Evolutionary conservation across 2,113 vertebrate species (phyloP).

Genomic region (Onychostruthus taczanowskii): DNA sequence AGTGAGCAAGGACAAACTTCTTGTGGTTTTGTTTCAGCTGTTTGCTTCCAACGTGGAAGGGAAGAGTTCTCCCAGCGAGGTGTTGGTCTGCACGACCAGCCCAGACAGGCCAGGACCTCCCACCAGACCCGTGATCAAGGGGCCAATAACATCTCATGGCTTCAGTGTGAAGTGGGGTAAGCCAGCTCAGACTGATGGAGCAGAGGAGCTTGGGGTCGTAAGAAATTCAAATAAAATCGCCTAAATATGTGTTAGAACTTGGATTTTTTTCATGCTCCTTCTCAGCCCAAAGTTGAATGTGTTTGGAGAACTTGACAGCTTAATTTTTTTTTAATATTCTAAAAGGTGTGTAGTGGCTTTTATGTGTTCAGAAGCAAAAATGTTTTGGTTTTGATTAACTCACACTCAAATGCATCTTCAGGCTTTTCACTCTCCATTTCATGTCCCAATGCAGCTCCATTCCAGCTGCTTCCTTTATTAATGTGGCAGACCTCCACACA

Average conservation of each 20-base stretch:
- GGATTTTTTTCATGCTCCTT: background rate
- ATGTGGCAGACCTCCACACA: background rate
- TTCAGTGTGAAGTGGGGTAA: constrained; percentile 94
- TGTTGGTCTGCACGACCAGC: constrained; percentile 92
- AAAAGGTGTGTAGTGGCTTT: background rate
- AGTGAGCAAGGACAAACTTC: background rate
- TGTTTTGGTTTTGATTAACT: background rate
- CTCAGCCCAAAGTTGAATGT: background rate
- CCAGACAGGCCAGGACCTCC: constrained; percentile 94
- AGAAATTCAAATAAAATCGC: background rate
- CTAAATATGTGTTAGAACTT: background rate
- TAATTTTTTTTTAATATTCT: background rate
- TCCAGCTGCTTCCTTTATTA: background rate
- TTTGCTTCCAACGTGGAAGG: constrained; percentile 92
- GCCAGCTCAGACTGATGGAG: background rate
- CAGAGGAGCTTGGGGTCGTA: background rate
- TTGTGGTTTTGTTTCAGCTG: constrained; percentile 76
- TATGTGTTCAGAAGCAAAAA: background rate
- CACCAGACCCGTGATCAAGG: constrained; percentile 79
- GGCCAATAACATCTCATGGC: constrained; percentile 80
- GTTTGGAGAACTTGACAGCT: background rate
- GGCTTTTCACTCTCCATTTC: background rate
- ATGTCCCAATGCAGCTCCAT: background rate
- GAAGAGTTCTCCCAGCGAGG: constrained; percentile 91
- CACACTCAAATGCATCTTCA: background rate